Evolutionary conservation across 30 jellyfish, hydroid and myxozoan genomes (phyloP).

Genomic region (Clytia hemisphaerica): DNA sequence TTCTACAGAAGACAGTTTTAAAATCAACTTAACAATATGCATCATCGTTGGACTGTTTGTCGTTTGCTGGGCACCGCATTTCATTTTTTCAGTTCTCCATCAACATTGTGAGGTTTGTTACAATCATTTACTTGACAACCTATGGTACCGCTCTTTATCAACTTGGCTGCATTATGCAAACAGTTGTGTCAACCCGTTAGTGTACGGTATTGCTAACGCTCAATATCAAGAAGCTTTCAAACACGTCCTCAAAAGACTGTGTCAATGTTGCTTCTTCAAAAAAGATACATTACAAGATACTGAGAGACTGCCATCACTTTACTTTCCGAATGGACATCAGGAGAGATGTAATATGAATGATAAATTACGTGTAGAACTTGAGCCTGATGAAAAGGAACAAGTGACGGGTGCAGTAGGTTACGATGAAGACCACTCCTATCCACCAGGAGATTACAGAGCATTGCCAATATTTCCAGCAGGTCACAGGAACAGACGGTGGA

Average conservation of each 20-base stretch:
- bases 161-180: conserved; percentile 79
- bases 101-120: conserved; percentile 41
- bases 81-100: conserved; percentile 43
- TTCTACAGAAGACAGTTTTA: conserved; percentile 59
- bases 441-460: conserved; percentile 27
- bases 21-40: conserved; percentile 61
- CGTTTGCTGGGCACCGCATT: conserved; percentile 86
- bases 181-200: conserved; percentile 87
- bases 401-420: neutral
- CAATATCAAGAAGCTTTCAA: conserved; percentile 88
- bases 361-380: neutral
- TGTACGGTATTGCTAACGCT: conserved; percentile 85
- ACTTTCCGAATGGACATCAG: too few relatives aligned
- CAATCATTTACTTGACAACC: conserved; percentile 26
- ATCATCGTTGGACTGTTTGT: conserved; percentile 58
- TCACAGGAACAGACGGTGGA: neutral
- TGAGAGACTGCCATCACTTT: neutral
- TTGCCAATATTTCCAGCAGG: conserved; percentile 8
- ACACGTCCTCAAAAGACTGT: conserved; percentile 43
- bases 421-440: neutral
- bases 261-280: conserved; percentile 30
- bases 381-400: conserved; percentile 9
- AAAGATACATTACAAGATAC: neutral
- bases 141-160: conserved; percentile 73
- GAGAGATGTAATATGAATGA: too few relatives aligned